Conservation (phyloP, 2,888 invertebrate genomes). For the Parnassius smintheus region DNA sequence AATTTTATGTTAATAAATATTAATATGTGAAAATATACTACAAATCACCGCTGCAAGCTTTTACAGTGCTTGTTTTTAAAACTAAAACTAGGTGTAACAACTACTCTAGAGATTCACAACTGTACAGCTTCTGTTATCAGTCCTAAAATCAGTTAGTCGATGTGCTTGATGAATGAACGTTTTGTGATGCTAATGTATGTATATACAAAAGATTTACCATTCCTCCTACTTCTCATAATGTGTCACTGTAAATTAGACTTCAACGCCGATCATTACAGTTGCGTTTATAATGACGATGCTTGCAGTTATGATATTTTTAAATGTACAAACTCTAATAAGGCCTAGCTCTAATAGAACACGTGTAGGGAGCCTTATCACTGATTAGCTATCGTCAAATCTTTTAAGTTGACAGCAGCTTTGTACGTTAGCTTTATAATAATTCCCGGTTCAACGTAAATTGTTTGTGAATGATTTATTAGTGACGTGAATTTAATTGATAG, state of each 20-base stretch:
- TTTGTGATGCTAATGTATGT: slow-evolving; percentile 69
- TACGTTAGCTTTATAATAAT: slow-evolving; percentile 36
- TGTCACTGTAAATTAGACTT: slow-evolving; percentile 27
- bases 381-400: slow-evolving; percentile 50
- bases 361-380: slow-evolving; percentile 63
- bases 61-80: slow-evolving; percentile 6
- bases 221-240: slow-evolving; percentile 23
- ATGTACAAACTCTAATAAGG: slow-evolving; percentile 11
- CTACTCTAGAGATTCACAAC: slow-evolving; percentile 46
- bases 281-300: slow-evolving; percentile 3
- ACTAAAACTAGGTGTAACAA: slow-evolving; percentile 28
- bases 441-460: slow-evolving; percentile 55
- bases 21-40: too few species aligned
- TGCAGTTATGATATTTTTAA: neutral
- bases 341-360: slow-evolving; percentile 57
- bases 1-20: too few species aligned
- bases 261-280: neutral
- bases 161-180: slow-evolving; percentile 76
- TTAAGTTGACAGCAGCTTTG: slow-evolving; percentile 40
- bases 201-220: slow-evolving; percentile 34
- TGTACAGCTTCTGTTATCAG: slow-evolving; percentile 52
- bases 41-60: too few species aligned
- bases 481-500: slow-evolving; percentile 48
- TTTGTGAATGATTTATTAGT: slow-evolving; percentile 70
- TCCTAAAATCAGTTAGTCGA: slow-evolving; percentile 56